Evolutionary conservation across 2,797 vertebrate species (phyloP).

Genomic region (Microchirus variegatus): DNA sequence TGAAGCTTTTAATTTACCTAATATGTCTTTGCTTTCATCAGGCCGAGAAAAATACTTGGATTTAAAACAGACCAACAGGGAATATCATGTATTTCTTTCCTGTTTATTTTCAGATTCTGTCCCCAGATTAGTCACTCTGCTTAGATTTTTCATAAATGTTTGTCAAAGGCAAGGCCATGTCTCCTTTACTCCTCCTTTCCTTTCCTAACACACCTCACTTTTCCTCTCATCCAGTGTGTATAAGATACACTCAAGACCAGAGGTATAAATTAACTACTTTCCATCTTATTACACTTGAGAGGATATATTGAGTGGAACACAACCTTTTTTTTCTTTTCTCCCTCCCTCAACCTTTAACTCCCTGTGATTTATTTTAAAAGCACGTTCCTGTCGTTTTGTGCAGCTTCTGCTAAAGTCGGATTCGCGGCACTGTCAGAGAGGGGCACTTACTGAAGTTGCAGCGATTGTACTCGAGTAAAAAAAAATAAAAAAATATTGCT

Average conservation of each 20-base stretch:
- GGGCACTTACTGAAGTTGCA: slow-evolving; percentile 55
- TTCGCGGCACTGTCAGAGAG: slow-evolving; percentile 27
- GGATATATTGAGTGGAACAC: slow-evolving; percentile 43
- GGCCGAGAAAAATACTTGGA: background rate
- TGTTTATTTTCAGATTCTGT: slow-evolving; percentile 3
- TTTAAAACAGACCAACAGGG: slow-evolving; percentile 5
- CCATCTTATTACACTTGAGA: slow-evolving; percentile 43
- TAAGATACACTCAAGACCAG: slow-evolving; percentile 45
- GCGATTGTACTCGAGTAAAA: slow-evolving; percentile 62
- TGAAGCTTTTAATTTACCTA: slow-evolving; percentile 40
- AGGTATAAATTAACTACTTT: slow-evolving; percentile 61
- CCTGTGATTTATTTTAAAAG: slow-evolving; percentile 49
- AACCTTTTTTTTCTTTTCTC: slow-evolving; percentile 26
- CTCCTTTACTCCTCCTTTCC: background rate
- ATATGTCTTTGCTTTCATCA: slow-evolving; percentile 4
- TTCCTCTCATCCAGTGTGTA: slow-evolving; percentile 15
- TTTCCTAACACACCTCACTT: slow-evolving; percentile 26
- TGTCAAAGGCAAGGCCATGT: too few species aligned
- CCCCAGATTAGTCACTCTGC: slow-evolving; percentile 29
- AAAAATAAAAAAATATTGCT: slow-evolving; percentile 65
- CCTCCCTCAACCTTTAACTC: slow-evolving; percentile 28
- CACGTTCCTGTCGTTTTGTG: slow-evolving; percentile 38
- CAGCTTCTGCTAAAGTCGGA: slow-evolving; percentile 30
- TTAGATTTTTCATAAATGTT: too few species aligned
- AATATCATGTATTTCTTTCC: background rate